These are phyloP conservation scores for Mythimna impura DNA, from an alignment of 2,888 invertebrate genomes.

Conservation along the genomic window DNA sequence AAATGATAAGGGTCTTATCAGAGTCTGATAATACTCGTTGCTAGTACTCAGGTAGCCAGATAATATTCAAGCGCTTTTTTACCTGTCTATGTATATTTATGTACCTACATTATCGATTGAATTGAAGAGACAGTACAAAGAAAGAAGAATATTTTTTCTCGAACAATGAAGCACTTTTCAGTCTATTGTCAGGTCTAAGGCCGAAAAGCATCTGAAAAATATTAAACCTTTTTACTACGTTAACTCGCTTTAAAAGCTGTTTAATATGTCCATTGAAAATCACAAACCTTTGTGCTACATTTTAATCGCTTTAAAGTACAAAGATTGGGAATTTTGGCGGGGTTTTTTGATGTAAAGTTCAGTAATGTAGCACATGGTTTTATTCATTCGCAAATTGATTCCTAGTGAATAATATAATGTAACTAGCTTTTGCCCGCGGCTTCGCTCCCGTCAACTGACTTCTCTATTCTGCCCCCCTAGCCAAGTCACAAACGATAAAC, in stretches of 20 bases:
- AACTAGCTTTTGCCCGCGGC: no score
- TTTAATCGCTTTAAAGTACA: not conserved
- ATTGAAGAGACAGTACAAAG: not conserved
- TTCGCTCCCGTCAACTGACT: no score
- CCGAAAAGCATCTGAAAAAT: not conserved
- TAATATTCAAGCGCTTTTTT: conserved; percentile 16
- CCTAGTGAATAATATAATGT: no score
- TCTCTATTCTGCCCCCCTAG: no score
- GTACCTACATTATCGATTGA: conserved; percentile 17
- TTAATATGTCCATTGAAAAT: conserved; percentile 4
- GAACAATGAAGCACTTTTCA: conserved; percentile 38
- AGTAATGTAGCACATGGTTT: no score
- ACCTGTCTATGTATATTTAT: conserved; percentile 7
- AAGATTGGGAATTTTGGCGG: not conserved
- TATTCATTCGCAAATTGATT: no score
- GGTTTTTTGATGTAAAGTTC: no score
- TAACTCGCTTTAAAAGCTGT: conserved; percentile 3
- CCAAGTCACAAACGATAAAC: no score
- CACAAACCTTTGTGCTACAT: not conserved
- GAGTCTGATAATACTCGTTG: conserved; percentile 38
- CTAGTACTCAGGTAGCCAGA: conserved; percentile 48
- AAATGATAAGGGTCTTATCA: conserved; percentile 60
- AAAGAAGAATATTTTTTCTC: conserved; percentile 18
- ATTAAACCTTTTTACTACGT: conserved; percentile 28
- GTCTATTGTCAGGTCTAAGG: conserved; percentile 24